Percentiles rank a stretch among this genome's conserved stretches.
These are phyloP conservation scores for Pygmarrhopalites habei DNA, from an alignment of 1,140 invertebrate species.

Conservation along the genomic window DNA sequence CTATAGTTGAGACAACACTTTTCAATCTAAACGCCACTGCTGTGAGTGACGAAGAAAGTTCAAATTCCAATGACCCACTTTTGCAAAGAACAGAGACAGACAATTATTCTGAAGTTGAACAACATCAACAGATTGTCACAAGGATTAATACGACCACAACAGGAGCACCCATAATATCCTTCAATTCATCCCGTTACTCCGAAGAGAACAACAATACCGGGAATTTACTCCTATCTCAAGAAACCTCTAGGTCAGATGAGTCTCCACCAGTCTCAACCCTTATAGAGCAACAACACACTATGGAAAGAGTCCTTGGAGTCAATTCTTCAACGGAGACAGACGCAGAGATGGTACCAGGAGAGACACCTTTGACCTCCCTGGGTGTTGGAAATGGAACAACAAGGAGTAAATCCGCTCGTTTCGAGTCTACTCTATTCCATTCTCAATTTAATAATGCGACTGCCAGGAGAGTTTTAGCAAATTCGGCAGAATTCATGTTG, in stretches of 20 bases:
- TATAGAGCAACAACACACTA: too few species aligned
- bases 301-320: neutral
- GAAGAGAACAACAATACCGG: neutral
- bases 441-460: neutral
- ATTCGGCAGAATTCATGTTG: constrained; percentile 26
- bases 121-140: neutral
- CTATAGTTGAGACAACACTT: neutral
- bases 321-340: constrained; percentile 5
- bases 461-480: neutral
- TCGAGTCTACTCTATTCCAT: neutral
- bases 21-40: too few species aligned
- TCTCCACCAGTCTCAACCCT: neutral
- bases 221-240: neutral
- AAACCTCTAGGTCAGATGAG: neutral
- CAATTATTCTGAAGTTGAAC: constrained; percentile 10
- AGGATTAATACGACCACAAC: constrained; percentile 14
- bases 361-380: neutral
- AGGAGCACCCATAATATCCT: constrained; percentile 7
- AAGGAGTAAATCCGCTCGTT: constrained; percentile 7
- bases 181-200: constrained; percentile 2
- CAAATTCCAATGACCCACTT: neutral
- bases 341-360: neutral
- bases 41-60: neutral
- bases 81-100: neutral
- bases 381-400: neutral